phyloP scores from a whole-genome alignment of 2,888 invertebrate genomes.

The Arenicola marina region DNA sequence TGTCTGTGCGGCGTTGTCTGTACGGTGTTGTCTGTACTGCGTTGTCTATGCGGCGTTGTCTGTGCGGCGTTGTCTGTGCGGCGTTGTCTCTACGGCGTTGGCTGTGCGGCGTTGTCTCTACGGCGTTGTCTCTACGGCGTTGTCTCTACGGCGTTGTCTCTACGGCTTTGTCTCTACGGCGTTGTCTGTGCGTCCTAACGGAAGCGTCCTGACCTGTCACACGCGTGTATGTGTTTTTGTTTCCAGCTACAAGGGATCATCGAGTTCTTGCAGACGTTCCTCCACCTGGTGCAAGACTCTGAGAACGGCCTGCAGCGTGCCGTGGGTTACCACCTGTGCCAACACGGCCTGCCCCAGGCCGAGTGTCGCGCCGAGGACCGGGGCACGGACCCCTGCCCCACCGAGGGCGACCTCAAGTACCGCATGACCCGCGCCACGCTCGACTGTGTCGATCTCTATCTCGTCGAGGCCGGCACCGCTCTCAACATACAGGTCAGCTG shows the following conservation, averaged over 20 bases:
- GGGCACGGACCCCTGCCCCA: conserved; percentile 72
- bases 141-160: too few relatives aligned
- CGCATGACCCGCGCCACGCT: conserved; percentile 76
- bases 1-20: too few relatives aligned
- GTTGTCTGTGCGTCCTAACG: too few relatives aligned
- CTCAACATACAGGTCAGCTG: conserved; percentile 77
- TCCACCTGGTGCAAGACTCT: conserved; percentile 81
- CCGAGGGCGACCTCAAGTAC: conserved; percentile 87
- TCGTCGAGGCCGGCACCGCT: conserved; percentile 87
- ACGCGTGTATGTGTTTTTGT: not conserved
- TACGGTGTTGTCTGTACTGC: too few relatives aligned
- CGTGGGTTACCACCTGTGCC: conserved; percentile 66
- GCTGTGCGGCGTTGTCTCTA: too few relatives aligned
- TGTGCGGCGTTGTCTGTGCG: too few relatives aligned
- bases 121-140: too few relatives aligned
- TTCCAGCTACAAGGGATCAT: conserved; percentile 77
- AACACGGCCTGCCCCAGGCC: conserved; percentile 67
- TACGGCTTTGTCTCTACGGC: too few relatives aligned
- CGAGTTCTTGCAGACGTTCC: conserved; percentile 80
- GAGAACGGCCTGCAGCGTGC: conserved; percentile 90
- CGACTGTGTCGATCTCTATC: conserved; percentile 76
- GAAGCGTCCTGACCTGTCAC: too few relatives aligned
- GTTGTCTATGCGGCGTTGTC: too few relatives aligned
- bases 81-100: too few relatives aligned
- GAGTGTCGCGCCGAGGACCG: conserved; percentile 63